These are phyloP conservation scores for Folsomia candida DNA, from an alignment of 2,888 invertebrate genomes.

Conservation along the genomic window DNA sequence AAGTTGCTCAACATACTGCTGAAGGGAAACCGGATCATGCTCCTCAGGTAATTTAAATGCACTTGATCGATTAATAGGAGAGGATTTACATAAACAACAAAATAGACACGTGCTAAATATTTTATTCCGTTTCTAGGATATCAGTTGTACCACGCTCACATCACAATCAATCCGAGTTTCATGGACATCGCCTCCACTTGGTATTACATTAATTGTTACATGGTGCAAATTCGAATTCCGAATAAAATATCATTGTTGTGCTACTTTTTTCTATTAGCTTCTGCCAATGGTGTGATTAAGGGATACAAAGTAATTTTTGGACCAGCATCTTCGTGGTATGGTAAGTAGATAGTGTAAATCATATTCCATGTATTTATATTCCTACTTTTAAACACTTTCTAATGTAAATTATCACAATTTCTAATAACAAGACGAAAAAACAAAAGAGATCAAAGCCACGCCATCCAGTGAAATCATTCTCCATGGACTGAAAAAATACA, in stretches of 20 bases:
- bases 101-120: too few relatives aligned
- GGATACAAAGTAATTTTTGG: slow-evolving; percentile 93
- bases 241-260: too few relatives aligned
- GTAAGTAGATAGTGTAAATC: slow-evolving; percentile 67
- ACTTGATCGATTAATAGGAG: not conserved
- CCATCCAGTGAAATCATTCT: slow-evolving; percentile 88
- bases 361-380: too few relatives aligned
- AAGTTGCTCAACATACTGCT: slow-evolving; percentile 85
- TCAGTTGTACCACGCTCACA: slow-evolving; percentile 86
- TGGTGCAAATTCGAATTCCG: too few relatives aligned
- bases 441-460: slow-evolving; percentile 85
- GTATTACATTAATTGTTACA: too few relatives aligned
- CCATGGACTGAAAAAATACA: slow-evolving; percentile 90
- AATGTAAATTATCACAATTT: not conserved
- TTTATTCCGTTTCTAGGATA: slow-evolving; percentile 63
- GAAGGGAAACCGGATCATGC: slow-evolving; percentile 91
- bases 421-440: slow-evolving; percentile 70
- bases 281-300: slow-evolving; percentile 91
- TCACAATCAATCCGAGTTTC: slow-evolving; percentile 91
- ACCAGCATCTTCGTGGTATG: slow-evolving; percentile 88
- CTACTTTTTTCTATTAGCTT: too few relatives aligned
- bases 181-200: slow-evolving; percentile 92
- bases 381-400: too few relatives aligned
- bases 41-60: slow-evolving; percentile 57
- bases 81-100: not conserved